phyloP scores from a whole-genome alignment of 1,140 invertebrate genomes.

The Formica exsecta region DNA sequence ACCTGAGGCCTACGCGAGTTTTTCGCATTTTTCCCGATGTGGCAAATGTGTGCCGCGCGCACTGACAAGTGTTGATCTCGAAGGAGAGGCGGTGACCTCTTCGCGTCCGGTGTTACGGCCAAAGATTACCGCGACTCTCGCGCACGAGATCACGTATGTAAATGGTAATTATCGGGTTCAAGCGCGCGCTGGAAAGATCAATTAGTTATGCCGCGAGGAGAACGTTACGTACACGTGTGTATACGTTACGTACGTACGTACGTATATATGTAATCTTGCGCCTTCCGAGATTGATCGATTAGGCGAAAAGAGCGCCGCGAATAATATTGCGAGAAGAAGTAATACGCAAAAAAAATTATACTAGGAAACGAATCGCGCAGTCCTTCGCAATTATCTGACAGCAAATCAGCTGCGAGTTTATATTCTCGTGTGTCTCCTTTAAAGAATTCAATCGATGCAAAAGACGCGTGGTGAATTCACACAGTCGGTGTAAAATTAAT shows the following conservation, averaged over 20 bases:
- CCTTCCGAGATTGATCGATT: constrained; percentile 56
- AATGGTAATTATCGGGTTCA: constrained; percentile 85
- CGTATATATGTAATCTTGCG: not conserved
- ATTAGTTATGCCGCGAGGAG: constrained; percentile 82
- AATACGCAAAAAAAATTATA: constrained; percentile 57
- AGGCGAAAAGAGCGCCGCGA: constrained; percentile 41
- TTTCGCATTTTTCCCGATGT: constrained; percentile 11
- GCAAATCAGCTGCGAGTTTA: constrained; percentile 26
- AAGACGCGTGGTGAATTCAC: not conserved
- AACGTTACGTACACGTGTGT: constrained; percentile 68
- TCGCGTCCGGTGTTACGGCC: constrained; percentile 5
- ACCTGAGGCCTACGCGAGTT: constrained; percentile 30
- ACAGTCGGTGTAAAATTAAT: not conserved
- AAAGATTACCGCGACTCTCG: constrained; percentile 62
- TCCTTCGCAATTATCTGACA: constrained; percentile 7
- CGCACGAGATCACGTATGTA: constrained; percentile 80
- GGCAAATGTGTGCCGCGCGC: constrained; percentile 37
- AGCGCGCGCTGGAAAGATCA: constrained; percentile 85
- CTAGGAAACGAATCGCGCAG: constrained; percentile 2
- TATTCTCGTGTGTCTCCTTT: not conserved
- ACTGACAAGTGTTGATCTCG: constrained; percentile 47
- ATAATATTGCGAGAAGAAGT: constrained; percentile 35
- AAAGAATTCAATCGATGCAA: not conserved
- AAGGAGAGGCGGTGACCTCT: constrained; percentile 59
- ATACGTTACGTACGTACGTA: constrained; percentile 14